Conservation (phyloP, 2,797 vertebrate species). For the Myioborus miniatus region DNA sequence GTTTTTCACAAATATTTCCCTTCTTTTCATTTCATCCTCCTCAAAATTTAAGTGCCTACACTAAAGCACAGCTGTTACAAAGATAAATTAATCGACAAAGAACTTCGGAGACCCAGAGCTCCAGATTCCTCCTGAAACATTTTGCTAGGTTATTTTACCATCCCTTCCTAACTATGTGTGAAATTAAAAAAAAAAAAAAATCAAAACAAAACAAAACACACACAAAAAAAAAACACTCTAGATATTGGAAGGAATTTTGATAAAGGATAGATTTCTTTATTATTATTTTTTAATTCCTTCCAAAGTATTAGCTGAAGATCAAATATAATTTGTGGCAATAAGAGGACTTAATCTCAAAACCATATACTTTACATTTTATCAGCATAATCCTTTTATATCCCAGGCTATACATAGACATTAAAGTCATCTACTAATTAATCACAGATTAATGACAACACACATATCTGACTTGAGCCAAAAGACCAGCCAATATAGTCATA, state of each 20-base stretch:
- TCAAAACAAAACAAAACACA: no score
- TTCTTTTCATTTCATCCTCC: background rate
- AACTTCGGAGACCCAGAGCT: background rate
- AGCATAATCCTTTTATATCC: constrained; percentile 1
- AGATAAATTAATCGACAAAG: background rate
- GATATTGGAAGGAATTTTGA: background rate
- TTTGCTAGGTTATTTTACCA: background rate
- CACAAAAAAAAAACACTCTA: no score
- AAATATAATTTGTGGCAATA: background rate
- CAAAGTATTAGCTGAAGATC: background rate
- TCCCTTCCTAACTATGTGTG: background rate
- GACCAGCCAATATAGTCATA: background rate
- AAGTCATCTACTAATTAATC: constrained; percentile 49
- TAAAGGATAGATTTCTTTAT: background rate
- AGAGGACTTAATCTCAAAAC: background rate
- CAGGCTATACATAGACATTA: constrained; percentile 22
- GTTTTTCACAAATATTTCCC: background rate
- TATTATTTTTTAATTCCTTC: background rate
- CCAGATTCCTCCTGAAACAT: background rate
- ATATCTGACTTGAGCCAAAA: background rate
- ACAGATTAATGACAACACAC: background rate
- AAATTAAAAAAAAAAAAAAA: background rate
- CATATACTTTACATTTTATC: background rate
- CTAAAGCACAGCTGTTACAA: background rate
- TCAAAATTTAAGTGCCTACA: background rate